Evolutionary conservation across 2,113 vertebrate genomes (phyloP), one percentile per base, ranked within the genome.

Genomic region (Redunca redunca): DNA sequence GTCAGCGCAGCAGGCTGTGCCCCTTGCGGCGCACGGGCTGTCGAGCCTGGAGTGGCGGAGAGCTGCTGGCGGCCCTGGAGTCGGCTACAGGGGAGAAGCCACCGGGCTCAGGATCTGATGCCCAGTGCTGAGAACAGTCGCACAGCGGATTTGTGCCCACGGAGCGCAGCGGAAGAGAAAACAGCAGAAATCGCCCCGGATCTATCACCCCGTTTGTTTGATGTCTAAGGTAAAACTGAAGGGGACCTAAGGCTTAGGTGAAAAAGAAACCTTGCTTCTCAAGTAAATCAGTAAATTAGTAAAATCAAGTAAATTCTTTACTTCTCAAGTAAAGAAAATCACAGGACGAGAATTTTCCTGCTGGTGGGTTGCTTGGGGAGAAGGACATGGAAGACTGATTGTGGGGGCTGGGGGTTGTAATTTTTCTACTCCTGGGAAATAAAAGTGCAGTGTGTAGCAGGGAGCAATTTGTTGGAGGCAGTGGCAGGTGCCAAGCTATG

Each of bases 91-190:
- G 19, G 71, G 11, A 43, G 36, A 25, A 26, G 21, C 71, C 71
- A 14, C 21, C 1, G 36, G 21, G 21, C 21, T 25, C 71, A 74
- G 36, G n/a, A 3, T 36, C 71, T 13, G 21, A 0, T 36, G 36
- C 36, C 67, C 2, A 7, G 36, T 5, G n/a, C 4, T 10, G 17
- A 10, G 64, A 36, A 3, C 1, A 21, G 64, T 5, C n/a, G 3
- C 64, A 11, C n/a, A 36, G n/a, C 2, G 21, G 10, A 6, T 74
- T 40, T 40, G 36, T 40, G 67, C 21, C 5, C 67, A 40, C 21
- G 11, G 36, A 13, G 10, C 2, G 11, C n/a, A 40, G 19, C 1
- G 5, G 36, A 19, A 74, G 36, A 40, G 40, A 1, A 25, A 40
- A 1, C 21, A 26, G 23, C 23, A 43, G 36, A 77, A 77, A 25